Base-by-base conservation (phyloP, 2,888 invertebrate genomes). In the Carterocephalus palaemon region DNA sequence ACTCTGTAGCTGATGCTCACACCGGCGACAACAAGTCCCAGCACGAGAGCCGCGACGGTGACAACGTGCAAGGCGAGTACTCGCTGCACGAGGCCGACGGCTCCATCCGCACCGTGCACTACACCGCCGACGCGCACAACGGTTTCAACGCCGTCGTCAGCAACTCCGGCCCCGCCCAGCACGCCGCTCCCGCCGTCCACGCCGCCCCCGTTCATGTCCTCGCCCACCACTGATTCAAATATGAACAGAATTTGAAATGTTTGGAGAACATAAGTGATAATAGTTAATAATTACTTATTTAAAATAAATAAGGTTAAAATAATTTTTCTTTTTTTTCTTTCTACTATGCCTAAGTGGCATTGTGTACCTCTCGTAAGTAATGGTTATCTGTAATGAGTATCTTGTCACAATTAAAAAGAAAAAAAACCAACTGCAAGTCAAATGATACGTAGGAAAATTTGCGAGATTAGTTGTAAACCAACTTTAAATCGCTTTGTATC, bases 11-110 rank as follows among this genome's bases (percentile, higher is more conserved):
- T 47, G 89, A 89, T 56, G 74, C 75, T 3, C 88, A 89, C 57
- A 88, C 89, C 39, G 89, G 88, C n/a, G 89, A 89, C 72, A 79
- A 81, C 62, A 89, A 89, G 69, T 83, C 80, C 54, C 89, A 89
- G 62, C 75, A 82, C 43, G 89, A 89, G 68, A 63, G 75, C 53
- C 79, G 86, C 46, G 86, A 88, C 66, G 91, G 90, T 1, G 84
- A 90, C 60, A 79, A 75, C 19, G 90, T 91, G 46, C 84, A 88
- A 60, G 90, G 90, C 42, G 65, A 69, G 33, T 79, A 79, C 67
- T 70, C 71, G 16, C 63, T 79, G 41, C 63, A 70, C 15, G 75
- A 79, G 58, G 75, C 87, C 47, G 88, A 88, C 54, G 88, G 88
- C 41, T 80, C 85, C 55, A 60, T 81, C 51, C 75, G 88, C 34